Base-by-base conservation (phyloP, 2,888 invertebrate genomes). In the Drosophila nigricruria region DNA sequence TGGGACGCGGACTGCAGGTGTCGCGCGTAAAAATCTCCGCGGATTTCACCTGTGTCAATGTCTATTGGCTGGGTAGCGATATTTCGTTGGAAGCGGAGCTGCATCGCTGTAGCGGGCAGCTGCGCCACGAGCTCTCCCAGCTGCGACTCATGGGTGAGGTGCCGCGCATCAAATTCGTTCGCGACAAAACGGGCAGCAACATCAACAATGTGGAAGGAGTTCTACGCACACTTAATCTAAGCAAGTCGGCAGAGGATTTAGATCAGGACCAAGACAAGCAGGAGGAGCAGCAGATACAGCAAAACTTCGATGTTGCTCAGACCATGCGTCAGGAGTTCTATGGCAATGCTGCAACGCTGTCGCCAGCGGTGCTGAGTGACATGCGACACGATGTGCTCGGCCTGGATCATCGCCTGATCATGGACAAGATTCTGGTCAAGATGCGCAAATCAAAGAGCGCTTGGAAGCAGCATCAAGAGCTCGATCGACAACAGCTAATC, bases 381-480 rank as follows among this genome's bases (percentile, higher is more conserved):
- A 97, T 97, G 96, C 94, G 95, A 1, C 94, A 96, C 74, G 95
- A 95, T 91, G 94, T 96, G 5, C 94, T 95, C 42, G 96, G 96
- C 0, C 92, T 97, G 52, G 94, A 97, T 91, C 96, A 96, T 82
- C 92, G 93, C 0, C 93, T 92, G 63, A 95, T 97, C 47, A 94
- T 96, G 94, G 93, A 93, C 42, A 93, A 94, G 57, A 93, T 95
- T 1, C 62, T 94, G 12, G 93, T 93, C 0, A 94, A 94, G 27
- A 93, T 94, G 85, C 94, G 94, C 58, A 94, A 93, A 81, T 94
- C 93, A 0, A 93, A 92, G 65, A 93, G 94, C 4, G 95, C 95
- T 0, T 95, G 95, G 95, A 84, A 90, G 4, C 69, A 71, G 20
- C 90, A 91, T 65, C 70, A 88, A 34, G 70, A 78, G 10, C 49